phyloP scores from a whole-genome alignment of 2,888 invertebrate species.

The Drosophila hamatofila region DNA sequence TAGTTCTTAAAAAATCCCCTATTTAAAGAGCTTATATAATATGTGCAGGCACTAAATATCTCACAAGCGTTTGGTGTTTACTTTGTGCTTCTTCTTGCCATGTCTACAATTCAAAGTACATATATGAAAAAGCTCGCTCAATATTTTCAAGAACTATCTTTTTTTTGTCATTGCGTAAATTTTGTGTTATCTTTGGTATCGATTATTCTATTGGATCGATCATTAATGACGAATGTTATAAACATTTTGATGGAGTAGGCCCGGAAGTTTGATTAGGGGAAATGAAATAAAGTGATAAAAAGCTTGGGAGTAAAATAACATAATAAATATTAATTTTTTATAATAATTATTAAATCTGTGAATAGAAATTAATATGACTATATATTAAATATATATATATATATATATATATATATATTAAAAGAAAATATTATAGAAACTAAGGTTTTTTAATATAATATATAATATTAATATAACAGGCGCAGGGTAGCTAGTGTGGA shows the following conservation, averaged over 20 bases:
- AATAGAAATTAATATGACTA: no score
- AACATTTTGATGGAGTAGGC: not conserved
- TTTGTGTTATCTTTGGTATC: not conserved
- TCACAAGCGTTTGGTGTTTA: constrained; percentile 3
- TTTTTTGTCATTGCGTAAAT: not conserved
- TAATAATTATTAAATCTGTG: no score
- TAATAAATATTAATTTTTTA: no score
- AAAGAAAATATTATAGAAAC: no score
- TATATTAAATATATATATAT: no score
- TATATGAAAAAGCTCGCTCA: not conserved
- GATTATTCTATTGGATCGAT: not conserved
- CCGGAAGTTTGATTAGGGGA: not conserved
- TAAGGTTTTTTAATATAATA: no score
- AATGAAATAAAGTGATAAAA: no score
- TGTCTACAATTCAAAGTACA: not conserved
- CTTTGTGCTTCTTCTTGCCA: not conserved
- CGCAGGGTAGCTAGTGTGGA: no score
- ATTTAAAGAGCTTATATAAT: constrained; percentile 2
- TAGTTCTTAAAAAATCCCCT: no score
- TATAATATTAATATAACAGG: no score
- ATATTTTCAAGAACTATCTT: not conserved
- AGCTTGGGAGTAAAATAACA: no score
- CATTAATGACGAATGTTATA: not conserved
- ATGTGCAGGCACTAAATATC: not conserved
- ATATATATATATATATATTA: not conserved